Conservation (phyloP, 2,797 vertebrate species). For the Austrolebias charrua region DNA sequence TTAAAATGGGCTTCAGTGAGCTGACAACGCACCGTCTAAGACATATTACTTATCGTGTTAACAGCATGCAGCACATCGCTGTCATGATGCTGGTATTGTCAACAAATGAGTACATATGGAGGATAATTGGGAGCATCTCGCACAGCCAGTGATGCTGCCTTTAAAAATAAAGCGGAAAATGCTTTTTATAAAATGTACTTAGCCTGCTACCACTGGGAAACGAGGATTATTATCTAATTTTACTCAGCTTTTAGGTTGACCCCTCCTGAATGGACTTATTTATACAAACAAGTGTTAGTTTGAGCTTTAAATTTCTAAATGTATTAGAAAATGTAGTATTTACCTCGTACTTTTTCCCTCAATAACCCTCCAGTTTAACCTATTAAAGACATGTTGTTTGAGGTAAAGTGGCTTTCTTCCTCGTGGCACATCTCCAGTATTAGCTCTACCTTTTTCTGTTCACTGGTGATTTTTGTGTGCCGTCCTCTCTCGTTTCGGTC, state of each 20-base stretch:
- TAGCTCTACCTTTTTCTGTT: background rate
- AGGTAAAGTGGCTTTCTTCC: no score
- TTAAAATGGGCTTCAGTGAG: slow-evolving; percentile 9
- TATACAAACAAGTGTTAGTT: background rate
- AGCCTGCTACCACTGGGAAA: background rate
- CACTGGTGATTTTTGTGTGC: no score
- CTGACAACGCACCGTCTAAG: background rate
- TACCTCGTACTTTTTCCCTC: no score
- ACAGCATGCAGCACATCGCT: background rate
- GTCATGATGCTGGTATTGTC: background rate
- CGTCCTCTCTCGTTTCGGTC: background rate
- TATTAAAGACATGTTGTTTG: no score
- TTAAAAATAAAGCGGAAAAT: background rate
- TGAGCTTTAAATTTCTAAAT: background rate
- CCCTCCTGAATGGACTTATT: background rate
- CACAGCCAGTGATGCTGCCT: background rate
- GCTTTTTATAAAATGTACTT: background rate
- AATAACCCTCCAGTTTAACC: no score
- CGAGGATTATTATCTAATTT: background rate
- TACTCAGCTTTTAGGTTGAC: background rate
- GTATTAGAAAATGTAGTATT: no score
- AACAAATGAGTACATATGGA: slow-evolving; percentile 2
- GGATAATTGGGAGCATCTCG: background rate
- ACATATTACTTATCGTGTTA: slow-evolving; percentile 12
- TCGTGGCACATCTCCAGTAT: no score